phyloP scores from a whole-genome alignment of 2,113 vertebrate genomes.

The Psophia crepitans region DNA sequence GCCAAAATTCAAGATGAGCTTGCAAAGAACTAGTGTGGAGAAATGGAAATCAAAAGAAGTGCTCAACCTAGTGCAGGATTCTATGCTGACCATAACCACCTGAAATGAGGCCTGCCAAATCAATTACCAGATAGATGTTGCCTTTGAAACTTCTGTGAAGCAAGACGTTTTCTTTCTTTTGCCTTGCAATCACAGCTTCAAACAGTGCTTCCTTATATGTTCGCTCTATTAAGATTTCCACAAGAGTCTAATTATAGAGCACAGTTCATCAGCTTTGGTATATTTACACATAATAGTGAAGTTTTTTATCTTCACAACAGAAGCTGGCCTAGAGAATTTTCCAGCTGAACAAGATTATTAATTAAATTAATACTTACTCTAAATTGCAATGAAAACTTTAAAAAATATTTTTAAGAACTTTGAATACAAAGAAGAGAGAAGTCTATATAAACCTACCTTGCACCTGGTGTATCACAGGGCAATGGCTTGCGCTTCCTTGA shows the following conservation, averaged over 20 bases:
- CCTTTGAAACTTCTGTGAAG: neutral
- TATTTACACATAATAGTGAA: neutral
- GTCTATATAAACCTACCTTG: constrained; percentile 74
- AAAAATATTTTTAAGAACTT: neutral
- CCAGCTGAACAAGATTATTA: neutral
- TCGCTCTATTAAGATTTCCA: neutral
- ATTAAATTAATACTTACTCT: neutral
- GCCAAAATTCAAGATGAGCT: neutral
- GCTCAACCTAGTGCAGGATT: neutral
- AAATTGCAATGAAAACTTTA: neutral
- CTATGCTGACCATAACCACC: neutral
- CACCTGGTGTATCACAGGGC: constrained; percentile 87
- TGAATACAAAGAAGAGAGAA: neutral
- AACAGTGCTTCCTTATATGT: neutral
- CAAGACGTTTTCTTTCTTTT: neutral
- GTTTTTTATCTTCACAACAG: neutral
- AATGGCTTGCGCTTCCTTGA: constrained; percentile 92
- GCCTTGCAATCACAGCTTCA: neutral
- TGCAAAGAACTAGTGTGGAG: neutral
- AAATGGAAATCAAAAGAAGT: accelerated
- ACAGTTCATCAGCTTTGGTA: neutral
- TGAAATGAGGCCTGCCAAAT: neutral
- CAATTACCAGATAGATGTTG: neutral
- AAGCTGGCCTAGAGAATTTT: neutral
- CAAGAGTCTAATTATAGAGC: neutral